These are phyloP conservation scores for Hemicrepidius hirtus DNA, from an alignment of 2,888 invertebrate species.

Conservation along the genomic window DNA sequence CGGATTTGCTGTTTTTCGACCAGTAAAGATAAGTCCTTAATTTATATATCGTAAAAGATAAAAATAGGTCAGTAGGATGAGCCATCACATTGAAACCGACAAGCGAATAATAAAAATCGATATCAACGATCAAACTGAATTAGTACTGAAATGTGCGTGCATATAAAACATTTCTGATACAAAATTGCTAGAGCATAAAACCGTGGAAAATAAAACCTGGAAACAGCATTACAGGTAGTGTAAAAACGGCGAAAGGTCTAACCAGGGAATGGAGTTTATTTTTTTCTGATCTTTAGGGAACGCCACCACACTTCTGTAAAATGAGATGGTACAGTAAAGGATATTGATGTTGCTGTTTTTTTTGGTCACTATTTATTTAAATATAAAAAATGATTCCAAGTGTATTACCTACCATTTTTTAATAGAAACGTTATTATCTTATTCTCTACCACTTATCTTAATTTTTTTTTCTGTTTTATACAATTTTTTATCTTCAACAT, in stretches of 20 bases:
- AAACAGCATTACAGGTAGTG: slow-evolving; percentile 27
- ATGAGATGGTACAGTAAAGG: not conserved
- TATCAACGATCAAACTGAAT: slow-evolving; percentile 14
- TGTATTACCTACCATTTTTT: too few species aligned
- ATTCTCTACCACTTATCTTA: too few species aligned
- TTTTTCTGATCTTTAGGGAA: slow-evolving; percentile 18
- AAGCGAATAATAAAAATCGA: not conserved
- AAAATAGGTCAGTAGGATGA: not conserved
- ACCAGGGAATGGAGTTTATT: slow-evolving; percentile 25
- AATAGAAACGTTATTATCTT: too few species aligned
- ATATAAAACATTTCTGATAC: slow-evolving; percentile 16
- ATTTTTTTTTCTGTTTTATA: too few species aligned
- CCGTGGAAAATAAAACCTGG: slow-evolving; percentile 28
- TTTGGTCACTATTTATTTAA: too few species aligned
- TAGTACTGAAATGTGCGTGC: slow-evolving; percentile 8
- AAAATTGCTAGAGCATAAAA: slow-evolving; percentile 18
- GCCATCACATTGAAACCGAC: not conserved
- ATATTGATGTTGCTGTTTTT: too few species aligned
- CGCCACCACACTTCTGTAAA: slow-evolving; percentile 7
- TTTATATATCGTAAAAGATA: slow-evolving; percentile 3
- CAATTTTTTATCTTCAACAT: too few species aligned
- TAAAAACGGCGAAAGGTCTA: slow-evolving; percentile 21
- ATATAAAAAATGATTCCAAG: too few species aligned
- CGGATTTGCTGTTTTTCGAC: slow-evolving; percentile 33
- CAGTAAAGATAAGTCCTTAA: slow-evolving; percentile 1